These are phyloP conservation scores for Linyphia triangularis DNA, from an alignment of 2,888 invertebrate species.

Conservation along the genomic window DNA sequence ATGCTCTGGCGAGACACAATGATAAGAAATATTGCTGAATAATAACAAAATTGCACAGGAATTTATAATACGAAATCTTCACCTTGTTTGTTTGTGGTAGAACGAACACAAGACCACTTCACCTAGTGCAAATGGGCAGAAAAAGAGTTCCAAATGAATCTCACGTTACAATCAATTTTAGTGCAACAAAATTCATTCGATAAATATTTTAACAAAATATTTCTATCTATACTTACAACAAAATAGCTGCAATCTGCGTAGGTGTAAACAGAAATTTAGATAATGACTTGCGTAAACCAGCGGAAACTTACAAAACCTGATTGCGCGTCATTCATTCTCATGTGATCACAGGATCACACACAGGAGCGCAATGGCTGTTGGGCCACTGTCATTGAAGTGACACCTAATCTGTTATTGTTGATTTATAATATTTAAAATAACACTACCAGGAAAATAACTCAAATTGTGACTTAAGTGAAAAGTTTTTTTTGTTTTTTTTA, in stretches of 20 bases:
- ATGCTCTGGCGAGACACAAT: not conserved
- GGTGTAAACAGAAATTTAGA: not conserved
- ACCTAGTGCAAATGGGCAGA: constrained; percentile 24
- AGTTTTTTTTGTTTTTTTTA: too few species aligned
- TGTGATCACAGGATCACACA: not conserved
- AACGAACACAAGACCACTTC: constrained; percentile 6
- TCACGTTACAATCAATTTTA: not conserved
- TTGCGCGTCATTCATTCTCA: constrained; percentile 45
- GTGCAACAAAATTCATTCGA: not conserved
- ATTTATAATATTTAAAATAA: not conserved
- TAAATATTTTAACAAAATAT: not conserved
- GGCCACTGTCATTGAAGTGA: not conserved
- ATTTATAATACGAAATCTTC: constrained; percentile 4
- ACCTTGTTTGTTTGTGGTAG: constrained; percentile 1
- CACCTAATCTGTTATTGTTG: not conserved
- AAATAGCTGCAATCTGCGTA: not conserved
- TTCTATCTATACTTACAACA: not conserved
- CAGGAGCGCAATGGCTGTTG: not conserved
- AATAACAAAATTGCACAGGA: not conserved
- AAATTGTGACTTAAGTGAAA: too few species aligned
- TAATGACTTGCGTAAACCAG: constrained; percentile 30
- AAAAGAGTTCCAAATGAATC: constrained; percentile 39
- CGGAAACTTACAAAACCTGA: constrained; percentile 55
- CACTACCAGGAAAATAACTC: too few species aligned
- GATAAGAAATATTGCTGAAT: not conserved